phyloP scores from a whole-genome alignment of 64 coral and sea anemone species.

The Montipora efflorescens region DNA sequence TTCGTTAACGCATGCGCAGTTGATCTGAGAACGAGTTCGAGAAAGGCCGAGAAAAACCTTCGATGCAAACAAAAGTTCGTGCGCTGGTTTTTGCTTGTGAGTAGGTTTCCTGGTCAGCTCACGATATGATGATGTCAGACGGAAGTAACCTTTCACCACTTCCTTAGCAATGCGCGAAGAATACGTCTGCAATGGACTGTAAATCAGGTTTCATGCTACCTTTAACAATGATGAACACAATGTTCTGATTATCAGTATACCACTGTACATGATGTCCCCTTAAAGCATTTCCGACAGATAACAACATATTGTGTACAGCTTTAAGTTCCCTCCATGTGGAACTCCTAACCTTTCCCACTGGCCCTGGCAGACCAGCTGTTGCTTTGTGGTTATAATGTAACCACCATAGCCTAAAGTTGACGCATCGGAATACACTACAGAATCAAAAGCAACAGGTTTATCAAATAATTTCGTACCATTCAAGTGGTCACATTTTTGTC shows the following conservation, averaged over 20 bases:
- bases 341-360: constrained; percentile 13
- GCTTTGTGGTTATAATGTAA: not conserved
- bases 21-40: too few relatives aligned
- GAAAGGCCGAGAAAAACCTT: too few relatives aligned
- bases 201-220: constrained; percentile 30
- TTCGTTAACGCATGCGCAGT: too few relatives aligned
- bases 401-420: not conserved
- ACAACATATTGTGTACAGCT: constrained; percentile 50
- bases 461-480: constrained; percentile 34
- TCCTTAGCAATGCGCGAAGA: too few relatives aligned
- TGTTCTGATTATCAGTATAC: constrained; percentile 63
- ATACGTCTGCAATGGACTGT: not conserved
- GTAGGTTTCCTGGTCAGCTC: too few relatives aligned
- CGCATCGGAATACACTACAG: constrained; percentile 37
- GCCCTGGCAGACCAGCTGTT: not conserved
- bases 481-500: constrained; percentile 14
- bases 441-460: too few relatives aligned
- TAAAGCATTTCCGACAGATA: constrained; percentile 26
- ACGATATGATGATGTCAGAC: too few relatives aligned
- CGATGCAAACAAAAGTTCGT: too few relatives aligned
- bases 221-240: not conserved
- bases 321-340: constrained; percentile 56
- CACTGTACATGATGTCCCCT: constrained; percentile 52
- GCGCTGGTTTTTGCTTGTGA: too few relatives aligned
- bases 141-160: too few relatives aligned